Evolutionary conservation across 1,140 invertebrate genomes (phyloP), one percentile per base, ranked within the genome.

Genomic region (Pristionchus pacificus): DNA sequence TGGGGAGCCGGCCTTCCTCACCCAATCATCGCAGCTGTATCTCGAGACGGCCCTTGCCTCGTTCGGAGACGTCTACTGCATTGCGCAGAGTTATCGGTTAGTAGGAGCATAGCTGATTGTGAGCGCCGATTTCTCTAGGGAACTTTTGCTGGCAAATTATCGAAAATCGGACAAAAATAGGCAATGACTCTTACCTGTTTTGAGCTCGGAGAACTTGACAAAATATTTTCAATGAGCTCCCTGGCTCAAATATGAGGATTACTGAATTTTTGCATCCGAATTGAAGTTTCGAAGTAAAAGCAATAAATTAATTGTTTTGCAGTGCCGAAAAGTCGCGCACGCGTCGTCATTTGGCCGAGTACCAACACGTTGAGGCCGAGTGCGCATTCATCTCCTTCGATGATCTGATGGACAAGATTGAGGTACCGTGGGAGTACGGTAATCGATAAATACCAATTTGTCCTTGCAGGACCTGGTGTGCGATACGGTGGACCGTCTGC

Each of bases 11-110:
- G 94, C 95, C 0, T 98, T 91, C 85, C 86, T 98, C 28, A 98
- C 96, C 0, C 96, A 98, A 86, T 96, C 93, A 81, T 98, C 95
- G 15, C 96, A 98, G 84, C 87, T 98, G 19, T 98, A 98, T 85
- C 87, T 98, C 79, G 96, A 98, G 87, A 98, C 95, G 0, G 93
- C 91, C 81, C 83, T 97, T 74, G 92, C 96, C 32, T 89, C 93
- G 10, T 87, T 98, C 84, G 96, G 93, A 6, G 95, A 98, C 88
- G 94, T 96, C 33, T 99, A 92, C 84, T 97, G 93, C 84, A 92
- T 99, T 76, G 92, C 95, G 1, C 93, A 97, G 85, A 97, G 93
- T 59, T 99, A 98, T 85, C 49, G 67, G 67, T 68, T 24, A 2
- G 55, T 67, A n/a, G n/a, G n/a, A n/a, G n/a, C n/a, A n/a, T n/a